These are phyloP conservation scores for Pseudorasbora parva DNA, from an alignment of 2,113 vertebrate species.

Conservation along the genomic window DNA sequence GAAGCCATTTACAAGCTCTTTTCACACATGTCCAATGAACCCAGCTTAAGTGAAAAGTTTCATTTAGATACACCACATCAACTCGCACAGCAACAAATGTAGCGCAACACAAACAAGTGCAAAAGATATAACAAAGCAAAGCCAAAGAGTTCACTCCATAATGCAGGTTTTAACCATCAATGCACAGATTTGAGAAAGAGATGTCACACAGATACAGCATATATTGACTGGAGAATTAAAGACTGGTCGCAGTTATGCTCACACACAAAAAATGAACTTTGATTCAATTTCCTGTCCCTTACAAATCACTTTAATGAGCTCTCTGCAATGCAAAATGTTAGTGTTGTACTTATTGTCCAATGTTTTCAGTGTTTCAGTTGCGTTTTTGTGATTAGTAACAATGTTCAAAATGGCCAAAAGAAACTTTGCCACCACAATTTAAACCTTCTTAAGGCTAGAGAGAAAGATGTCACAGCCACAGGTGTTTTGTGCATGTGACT, in stretches of 20 bases:
- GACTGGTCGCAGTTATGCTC: neutral
- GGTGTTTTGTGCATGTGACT: neutral
- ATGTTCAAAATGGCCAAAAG: neutral
- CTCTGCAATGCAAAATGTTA: neutral
- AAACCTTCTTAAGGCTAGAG: neutral
- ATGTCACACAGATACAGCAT: conserved; percentile 5
- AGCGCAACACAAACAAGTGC: neutral
- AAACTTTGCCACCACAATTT: neutral
- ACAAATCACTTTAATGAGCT: neutral
- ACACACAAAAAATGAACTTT: neutral
- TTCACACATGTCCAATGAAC: neutral
- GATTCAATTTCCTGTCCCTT: neutral
- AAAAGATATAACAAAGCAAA: neutral
- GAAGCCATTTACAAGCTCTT: neutral
- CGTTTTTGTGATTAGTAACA: neutral
- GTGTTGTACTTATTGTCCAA: too few species aligned
- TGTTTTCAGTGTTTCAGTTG: neutral
- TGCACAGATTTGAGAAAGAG: neutral
- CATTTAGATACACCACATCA: neutral
- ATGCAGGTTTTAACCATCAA: neutral
- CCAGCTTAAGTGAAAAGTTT: neutral
- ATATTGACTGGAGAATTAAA: neutral
- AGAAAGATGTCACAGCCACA: neutral
- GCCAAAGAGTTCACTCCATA: neutral
- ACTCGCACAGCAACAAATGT: neutral